A percentile compares a stretch with the other conserved stretches of the same genome.
These are phyloP conservation scores for Flexamia atlantica DNA, from an alignment of 2,888 invertebrate species.

Conservation along the genomic window DNA sequence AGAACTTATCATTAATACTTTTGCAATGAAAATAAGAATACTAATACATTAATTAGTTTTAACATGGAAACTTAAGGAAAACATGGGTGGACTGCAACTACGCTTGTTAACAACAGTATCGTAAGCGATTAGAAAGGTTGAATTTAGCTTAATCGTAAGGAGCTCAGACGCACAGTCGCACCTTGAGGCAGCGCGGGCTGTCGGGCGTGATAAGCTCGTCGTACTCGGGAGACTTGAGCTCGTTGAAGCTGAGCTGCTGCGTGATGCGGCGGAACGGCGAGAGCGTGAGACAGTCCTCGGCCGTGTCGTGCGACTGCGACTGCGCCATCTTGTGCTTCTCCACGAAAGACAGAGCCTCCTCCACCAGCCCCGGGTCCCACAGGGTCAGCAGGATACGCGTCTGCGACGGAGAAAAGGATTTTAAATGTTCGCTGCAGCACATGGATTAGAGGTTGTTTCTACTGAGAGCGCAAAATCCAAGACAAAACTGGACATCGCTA, in stretches of 20 bases:
- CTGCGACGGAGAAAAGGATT: slow-evolving; percentile 71
- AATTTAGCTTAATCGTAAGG: too few species aligned
- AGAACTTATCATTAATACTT: too few species aligned
- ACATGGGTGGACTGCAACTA: too few species aligned
- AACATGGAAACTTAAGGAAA: too few species aligned
- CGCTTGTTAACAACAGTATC: too few species aligned
- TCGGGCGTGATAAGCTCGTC: slow-evolving; percentile 85
- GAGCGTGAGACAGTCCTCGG: slow-evolving; percentile 74
- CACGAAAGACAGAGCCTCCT: slow-evolving; percentile 90
- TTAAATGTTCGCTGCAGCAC: slow-evolving; percentile 54
- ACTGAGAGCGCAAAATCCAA: too few species aligned
- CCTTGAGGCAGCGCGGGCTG: slow-evolving; percentile 75
- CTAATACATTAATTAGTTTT: too few species aligned
- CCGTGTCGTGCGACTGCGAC: slow-evolving; percentile 38
- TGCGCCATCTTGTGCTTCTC: slow-evolving; percentile 83
- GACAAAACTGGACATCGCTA: too few species aligned
- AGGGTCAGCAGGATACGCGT: slow-evolving; percentile 87
- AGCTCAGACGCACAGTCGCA: too few species aligned
- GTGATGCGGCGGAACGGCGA: slow-evolving; percentile 88
- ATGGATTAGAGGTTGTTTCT: too few species aligned
- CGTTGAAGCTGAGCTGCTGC: slow-evolving; percentile 84
- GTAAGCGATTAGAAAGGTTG: too few species aligned
- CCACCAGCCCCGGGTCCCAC: slow-evolving; percentile 92
- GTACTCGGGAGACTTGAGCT: slow-evolving; percentile 84
- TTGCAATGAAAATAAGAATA: too few species aligned